Base-by-base conservation (phyloP, 2,888 invertebrate species). In the Gari tellinella region DNA sequence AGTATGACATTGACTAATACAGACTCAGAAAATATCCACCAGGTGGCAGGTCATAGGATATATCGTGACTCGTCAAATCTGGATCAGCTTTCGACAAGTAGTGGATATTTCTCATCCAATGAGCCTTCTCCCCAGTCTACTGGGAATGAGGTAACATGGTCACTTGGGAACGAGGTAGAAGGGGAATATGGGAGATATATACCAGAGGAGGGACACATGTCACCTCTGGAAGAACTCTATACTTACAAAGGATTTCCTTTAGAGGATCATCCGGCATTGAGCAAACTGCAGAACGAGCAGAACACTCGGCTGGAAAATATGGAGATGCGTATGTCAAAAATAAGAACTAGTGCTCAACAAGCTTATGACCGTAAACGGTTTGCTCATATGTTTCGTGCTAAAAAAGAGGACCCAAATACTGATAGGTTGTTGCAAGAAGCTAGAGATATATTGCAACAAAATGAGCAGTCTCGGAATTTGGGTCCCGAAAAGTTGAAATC, bases 241-340 rank as follows among this genome's bases (percentile, higher is more conserved):
- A 70, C 69, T 10, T 78, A 78, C 51, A 76, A 82, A 66, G 67
- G 74, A 23, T 61, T 84, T 14, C 80, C 85, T 45, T 69, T 88
- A 5, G 88, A 88, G 49, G 84, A 85, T 65, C 87, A 88, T 64
- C 88, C 88, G 8, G 86, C 80, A 7, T 66, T 88, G 53, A 85
- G 86, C 8, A 86, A 83, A 56, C 78, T 88, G 31, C 88, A 88
- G 58, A 88, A 88, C 67, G 87, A 88, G 70, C 88, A 88, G 61
- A 88, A 88, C 70, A 69, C 80, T 37, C 80, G 88, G 14, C 66
- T 87, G 21, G 88, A 88, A 60, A 82, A 73, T 53, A 87, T 88
- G 87, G 88, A 88, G 58, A 80, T 83, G 40, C 65, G 86, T 17
- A 87, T 87, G 79, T 82, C 75, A 26, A 72, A 85, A 48, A 88